Evolutionary conservation across 2,888 invertebrate genomes (phyloP), one percentile per base, ranked within the genome.

Genomic region (Archips xylosteana): DNA sequence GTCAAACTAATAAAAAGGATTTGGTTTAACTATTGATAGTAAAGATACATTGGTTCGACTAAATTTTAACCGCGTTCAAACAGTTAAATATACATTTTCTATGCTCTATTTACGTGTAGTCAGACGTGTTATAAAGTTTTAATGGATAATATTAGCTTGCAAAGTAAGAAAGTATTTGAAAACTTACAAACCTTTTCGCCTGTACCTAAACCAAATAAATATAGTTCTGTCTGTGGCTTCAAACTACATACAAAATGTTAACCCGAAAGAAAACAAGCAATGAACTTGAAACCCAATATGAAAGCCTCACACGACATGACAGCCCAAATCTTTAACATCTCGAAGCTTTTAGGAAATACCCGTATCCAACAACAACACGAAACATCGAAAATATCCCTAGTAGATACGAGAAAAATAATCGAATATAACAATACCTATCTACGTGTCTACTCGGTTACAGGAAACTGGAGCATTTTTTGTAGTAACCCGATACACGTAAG

Each of bases 371-470:
- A 23, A 54, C 54, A n/a, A 54, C 54, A 23, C 6, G 15, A 9
- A 23, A 54, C 23, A 23, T 51, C 49, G 54, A 54, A 54, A 54
- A 15, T 6, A n/a, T 49, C 9, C 34, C n/a, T 1, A 8, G 60
- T 3, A n/a, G n/a, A n/a, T n/a, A 42, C 61, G 61, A 61, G 61
- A 39, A 42, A 61, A 39, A 61, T 15, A 36, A 36, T 36, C 36
- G 61, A 42, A 23, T 23, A 23, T 23, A 61, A n/a, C n/a, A n/a
- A n/a, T n/a, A n/a, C n/a, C n/a, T 61, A 39, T 13, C 49, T n/a
- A 54, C 54, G 15, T 51, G 2, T 54, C 23, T 15, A 54, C 54
- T 54, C 42, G 39, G 61, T 42, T 42, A 23, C 42, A n/a, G 15
- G 39, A 23, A 61, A 61, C 39, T 42, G 10, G 15, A 61, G 15